A percentile compares a stretch with the other conserved stretches of the same genome.
These are phyloP conservation scores for Micrastur ruficollis DNA, from an alignment of 2,797 vertebrate genomes.

Conservation along the genomic window DNA sequence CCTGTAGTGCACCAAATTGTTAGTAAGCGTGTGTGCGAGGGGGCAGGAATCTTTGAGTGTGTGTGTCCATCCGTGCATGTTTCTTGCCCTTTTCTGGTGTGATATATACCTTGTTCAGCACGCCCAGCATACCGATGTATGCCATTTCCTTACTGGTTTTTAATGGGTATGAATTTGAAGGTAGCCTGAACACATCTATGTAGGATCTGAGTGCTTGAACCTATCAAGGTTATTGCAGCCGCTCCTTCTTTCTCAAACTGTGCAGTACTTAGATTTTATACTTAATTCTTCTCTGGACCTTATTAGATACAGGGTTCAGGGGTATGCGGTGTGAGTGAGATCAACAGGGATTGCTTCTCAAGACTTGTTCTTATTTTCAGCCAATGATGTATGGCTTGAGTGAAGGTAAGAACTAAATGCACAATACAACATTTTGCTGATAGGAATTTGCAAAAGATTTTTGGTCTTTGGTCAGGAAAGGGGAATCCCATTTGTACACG, in stretches of 20 bases:
- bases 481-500: neutral
- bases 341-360: neutral
- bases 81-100: neutral
- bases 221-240: neutral
- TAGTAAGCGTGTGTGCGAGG: neutral
- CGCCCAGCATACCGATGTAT: neutral
- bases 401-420: neutral
- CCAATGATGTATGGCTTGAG: neutral
- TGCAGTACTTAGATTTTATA: neutral
- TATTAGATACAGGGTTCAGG: neutral
- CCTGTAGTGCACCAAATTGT: neutral
- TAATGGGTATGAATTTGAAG: neutral
- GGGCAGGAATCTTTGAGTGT: neutral
- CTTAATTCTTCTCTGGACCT: neutral
- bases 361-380: neutral
- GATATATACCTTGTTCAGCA: neutral
- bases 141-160: neutral
- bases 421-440: neutral
- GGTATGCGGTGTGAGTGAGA: neutral
- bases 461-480: neutral
- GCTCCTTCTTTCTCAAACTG: neutral
- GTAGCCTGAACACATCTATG: neutral
- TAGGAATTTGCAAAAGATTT: neutral
- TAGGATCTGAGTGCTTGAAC: neutral
- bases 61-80: fast-evolving